Conservation (phyloP, 35 echinoderm and acorn worm genomes). For the Patiria miniata region DNA sequence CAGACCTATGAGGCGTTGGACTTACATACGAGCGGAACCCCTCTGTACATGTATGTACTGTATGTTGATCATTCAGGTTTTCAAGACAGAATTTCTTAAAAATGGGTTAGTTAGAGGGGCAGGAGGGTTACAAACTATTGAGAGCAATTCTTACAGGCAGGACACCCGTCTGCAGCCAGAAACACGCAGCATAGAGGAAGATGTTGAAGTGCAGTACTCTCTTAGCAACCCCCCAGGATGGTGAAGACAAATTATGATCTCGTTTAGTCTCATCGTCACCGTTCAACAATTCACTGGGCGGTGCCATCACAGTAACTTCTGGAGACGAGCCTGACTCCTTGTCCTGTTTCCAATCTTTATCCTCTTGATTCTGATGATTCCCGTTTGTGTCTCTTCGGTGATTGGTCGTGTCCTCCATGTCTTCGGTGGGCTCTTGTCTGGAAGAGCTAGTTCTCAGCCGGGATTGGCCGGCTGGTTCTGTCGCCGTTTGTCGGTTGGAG, state of each 20-base stretch:
- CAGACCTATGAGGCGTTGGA: too few relatives aligned
- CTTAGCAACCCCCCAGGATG: conserved; percentile 13
- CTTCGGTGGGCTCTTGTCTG: not conserved
- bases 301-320: too few relatives aligned
- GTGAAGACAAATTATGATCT: not conserved
- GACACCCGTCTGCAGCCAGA: conserved; percentile 57
- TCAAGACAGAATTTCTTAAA: too few relatives aligned
- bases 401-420: not conserved
- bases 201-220: conserved; percentile 35
- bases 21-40: too few relatives aligned
- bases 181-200: conserved; percentile 66
- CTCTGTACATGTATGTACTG: too few relatives aligned
- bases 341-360: too few relatives aligned
- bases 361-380: not conserved
- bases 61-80: too few relatives aligned
- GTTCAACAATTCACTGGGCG: not conserved
- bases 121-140: too few relatives aligned
- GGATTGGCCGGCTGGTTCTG: not conserved
- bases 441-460: not conserved
- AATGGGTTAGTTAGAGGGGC: too few relatives aligned
- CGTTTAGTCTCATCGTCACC: not conserved
- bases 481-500: not conserved
- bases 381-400: not conserved
- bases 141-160: conserved; percentile 65
- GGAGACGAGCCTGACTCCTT: too few relatives aligned